phyloP scores from a whole-genome alignment of 2,888 invertebrate genomes.

The Podabrus alpinus region DNA sequence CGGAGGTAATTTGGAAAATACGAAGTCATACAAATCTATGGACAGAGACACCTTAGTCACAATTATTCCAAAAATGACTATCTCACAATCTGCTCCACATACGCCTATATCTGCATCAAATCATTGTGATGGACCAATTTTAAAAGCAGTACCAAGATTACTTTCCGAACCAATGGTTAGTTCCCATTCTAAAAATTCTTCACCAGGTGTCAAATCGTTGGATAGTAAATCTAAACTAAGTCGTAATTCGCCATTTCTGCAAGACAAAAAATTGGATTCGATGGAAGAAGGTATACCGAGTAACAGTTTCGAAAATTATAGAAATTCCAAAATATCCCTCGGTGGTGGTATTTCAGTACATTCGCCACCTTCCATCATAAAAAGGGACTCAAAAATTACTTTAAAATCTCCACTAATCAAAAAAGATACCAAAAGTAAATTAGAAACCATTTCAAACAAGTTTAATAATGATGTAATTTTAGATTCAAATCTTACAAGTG shows the following conservation, averaged over 20 bases:
- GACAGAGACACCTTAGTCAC: conserved; percentile 48
- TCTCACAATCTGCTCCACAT: conserved; percentile 55
- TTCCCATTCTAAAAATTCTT: conserved; percentile 37
- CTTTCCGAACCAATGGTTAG: conserved; percentile 51
- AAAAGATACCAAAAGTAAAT: conserved; percentile 40
- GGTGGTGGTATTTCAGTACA: conserved; percentile 45
- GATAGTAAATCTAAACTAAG: conserved; percentile 33
- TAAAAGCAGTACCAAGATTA: conserved; percentile 50
- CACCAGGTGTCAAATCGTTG: conserved; percentile 41
- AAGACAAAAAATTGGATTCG: conserved; percentile 33
- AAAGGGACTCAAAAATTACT: conserved; percentile 49
- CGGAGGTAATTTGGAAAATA: conserved; percentile 48
- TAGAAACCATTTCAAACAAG: conserved; percentile 13
- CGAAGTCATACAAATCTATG: conserved; percentile 49
- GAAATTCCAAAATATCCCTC: conserved; percentile 20
- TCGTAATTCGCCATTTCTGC: conserved; percentile 37
- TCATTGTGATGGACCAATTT: conserved; percentile 45
- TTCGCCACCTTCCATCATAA: conserved; percentile 46
- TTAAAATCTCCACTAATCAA: conserved; percentile 49
- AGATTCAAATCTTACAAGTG: not conserved
- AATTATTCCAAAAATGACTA: conserved; percentile 44
- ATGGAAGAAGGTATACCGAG: conserved; percentile 22
- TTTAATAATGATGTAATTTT: not conserved
- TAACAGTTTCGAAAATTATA: conserved; percentile 19
- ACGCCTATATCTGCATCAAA: conserved; percentile 53